phyloP scores from a whole-genome alignment of 2,113 vertebrate genomes.

The Furnarius figulus region DNA sequence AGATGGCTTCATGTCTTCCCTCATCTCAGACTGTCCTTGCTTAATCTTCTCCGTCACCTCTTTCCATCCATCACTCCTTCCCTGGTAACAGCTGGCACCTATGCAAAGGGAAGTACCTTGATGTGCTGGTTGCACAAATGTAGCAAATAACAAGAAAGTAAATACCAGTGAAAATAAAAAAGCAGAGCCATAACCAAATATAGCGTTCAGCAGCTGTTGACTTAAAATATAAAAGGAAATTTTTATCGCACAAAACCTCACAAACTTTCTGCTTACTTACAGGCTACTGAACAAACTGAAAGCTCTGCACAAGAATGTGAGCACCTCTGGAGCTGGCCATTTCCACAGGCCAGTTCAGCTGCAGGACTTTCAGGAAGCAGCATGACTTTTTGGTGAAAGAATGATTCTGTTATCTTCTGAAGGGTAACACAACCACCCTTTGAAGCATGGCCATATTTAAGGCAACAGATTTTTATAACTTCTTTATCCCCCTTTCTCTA shows the following conservation, averaged over 20 bases:
- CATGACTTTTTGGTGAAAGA: constrained; percentile 53
- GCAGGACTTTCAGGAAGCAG: background rate
- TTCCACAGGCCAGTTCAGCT: background rate
- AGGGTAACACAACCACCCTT: constrained; percentile 73
- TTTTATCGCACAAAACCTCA: fast-evolving
- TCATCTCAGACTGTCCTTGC: background rate
- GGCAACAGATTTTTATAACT: constrained; percentile 60
- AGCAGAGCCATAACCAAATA: background rate
- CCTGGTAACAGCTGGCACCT: background rate
- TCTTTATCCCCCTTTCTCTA: background rate
- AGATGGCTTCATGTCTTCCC: background rate
- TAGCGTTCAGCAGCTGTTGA: background rate
- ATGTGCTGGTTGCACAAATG: background rate
- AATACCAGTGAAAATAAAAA: background rate
- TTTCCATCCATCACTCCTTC: background rate
- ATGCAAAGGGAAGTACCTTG: background rate
- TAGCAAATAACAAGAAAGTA: background rate
- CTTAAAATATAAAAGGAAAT: background rate
- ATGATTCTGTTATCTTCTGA: constrained; percentile 75
- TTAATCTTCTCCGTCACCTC: background rate
- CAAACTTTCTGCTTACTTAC: background rate
- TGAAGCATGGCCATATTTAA: constrained; percentile 39
- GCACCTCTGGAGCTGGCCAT: background rate
- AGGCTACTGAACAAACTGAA: background rate
- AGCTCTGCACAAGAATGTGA: background rate